A percentile compares a stretch with the other conserved stretches of the same genome.
These are phyloP conservation scores for Corydoras maculifer DNA, from an alignment of 2,113 vertebrate species.

Conservation along the genomic window DNA sequence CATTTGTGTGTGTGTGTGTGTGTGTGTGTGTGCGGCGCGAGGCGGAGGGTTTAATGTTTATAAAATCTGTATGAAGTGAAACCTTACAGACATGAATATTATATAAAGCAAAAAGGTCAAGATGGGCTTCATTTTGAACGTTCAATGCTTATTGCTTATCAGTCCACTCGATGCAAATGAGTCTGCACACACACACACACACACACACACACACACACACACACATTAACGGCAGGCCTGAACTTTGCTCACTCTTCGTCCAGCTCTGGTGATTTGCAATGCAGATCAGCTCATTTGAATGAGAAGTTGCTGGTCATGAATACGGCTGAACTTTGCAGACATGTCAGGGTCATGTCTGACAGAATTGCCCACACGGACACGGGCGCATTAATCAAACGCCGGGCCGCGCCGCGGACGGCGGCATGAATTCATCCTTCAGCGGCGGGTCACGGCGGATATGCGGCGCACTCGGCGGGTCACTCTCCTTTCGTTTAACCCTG, in stretches of 20 bases:
- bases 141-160: background rate
- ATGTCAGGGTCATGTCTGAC: constrained; percentile 66
- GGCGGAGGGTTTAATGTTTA: too few relatives aligned
- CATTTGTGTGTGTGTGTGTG: too few relatives aligned
- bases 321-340: constrained; percentile 74
- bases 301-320: constrained; percentile 70
- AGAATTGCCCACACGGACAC: constrained; percentile 60
- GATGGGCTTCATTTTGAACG: background rate
- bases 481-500: constrained; percentile 57
- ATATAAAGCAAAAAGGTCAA: too few relatives aligned
- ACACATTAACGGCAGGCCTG: constrained; percentile 49
- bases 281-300: constrained; percentile 77
- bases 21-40: too few relatives aligned
- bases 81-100: too few relatives aligned
- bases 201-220: background rate
- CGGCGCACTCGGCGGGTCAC: constrained; percentile 40
- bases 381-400: constrained; percentile 65
- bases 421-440: constrained; percentile 50
- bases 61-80: too few relatives aligned
- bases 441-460: constrained; percentile 35
- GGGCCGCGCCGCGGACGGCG: constrained; percentile 42
- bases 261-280: constrained; percentile 68
- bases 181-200: background rate
- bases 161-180: too few relatives aligned
- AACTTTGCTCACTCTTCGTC: constrained; percentile 60